phyloP scores from a whole-genome alignment of 2,797 vertebrate species.

The Odontamblyopus rebecca region DNA sequence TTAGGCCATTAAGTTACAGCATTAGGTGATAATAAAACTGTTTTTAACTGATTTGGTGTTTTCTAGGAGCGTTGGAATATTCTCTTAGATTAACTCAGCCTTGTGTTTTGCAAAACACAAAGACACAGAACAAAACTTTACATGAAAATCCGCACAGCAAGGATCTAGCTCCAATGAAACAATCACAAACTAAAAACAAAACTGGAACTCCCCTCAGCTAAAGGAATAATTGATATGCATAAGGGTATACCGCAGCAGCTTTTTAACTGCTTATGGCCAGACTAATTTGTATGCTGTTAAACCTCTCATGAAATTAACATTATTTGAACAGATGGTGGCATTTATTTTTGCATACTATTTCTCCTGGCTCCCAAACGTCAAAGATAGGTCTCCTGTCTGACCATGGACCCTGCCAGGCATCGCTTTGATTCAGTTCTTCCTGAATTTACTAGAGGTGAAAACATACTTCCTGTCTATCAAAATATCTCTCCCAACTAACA shows the following conservation, averaged over 20 bases:
- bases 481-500: neutral
- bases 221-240: constrained; percentile 52
- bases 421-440: neutral
- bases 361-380: constrained; percentile 12
- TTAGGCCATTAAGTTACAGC: neutral
- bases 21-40: neutral
- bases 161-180: constrained; percentile 31
- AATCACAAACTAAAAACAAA: constrained; percentile 16
- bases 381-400: constrained; percentile 1
- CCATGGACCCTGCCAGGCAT: constrained; percentile 1
- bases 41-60: neutral
- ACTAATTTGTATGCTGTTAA: constrained; percentile 43
- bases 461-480: neutral
- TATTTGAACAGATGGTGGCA: constrained; percentile 43
- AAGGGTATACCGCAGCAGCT: neutral
- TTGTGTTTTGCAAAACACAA: constrained; percentile 29
- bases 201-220: constrained; percentile 45
- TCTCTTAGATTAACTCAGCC: constrained; percentile 22
- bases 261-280: constrained; percentile 53
- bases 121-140: constrained; percentile 29
- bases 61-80: constrained; percentile 15
- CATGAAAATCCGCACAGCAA: constrained; percentile 18
- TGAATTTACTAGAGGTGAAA: neutral
- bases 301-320: constrained; percentile 54
- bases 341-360: constrained; percentile 21